Evolutionary conservation across 1,140 invertebrate species (phyloP).

Genomic region (Protaetia brevitarsis): DNA sequence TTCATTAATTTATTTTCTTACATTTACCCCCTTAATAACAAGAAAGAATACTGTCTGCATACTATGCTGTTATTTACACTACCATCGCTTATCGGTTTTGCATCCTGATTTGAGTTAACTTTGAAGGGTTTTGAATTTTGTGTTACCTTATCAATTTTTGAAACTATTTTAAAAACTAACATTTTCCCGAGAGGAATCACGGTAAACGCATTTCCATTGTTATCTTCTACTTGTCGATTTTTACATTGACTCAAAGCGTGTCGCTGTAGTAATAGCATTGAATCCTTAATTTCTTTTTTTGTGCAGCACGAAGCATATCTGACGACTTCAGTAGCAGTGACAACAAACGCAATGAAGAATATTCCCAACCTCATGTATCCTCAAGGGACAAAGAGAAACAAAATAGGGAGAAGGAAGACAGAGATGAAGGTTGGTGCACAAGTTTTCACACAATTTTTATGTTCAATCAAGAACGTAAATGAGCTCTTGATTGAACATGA

Average conservation of each 20-base stretch:
- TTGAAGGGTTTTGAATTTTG: too few species aligned
- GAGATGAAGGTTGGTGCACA: conserved; percentile 72
- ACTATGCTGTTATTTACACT: too few species aligned
- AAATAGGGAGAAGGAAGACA: conserved; percentile 81
- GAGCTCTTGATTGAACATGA: too few species aligned
- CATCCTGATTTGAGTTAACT: too few species aligned
- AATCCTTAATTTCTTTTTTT: neutral
- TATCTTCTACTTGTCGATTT: neutral
- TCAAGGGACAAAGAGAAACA: conserved; percentile 58
- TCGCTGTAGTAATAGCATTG: too few species aligned
- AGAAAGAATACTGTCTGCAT: too few species aligned
- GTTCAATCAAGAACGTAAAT: neutral
- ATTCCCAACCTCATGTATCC: conserved; percentile 51
- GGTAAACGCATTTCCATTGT: conserved; percentile 3
- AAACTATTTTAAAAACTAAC: too few species aligned
- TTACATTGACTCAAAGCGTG: neutral
- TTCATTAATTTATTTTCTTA: too few species aligned
- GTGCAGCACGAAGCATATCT: conserved; percentile 77
- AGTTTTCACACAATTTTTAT: neutral
- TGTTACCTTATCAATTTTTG: too few species aligned
- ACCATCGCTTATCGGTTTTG: too few species aligned
- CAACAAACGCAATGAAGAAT: conserved; percentile 63
- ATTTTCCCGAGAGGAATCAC: too few species aligned
- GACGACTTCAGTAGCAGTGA: conserved; percentile 82
- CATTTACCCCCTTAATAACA: too few species aligned